Evolutionary conservation across 2,797 vertebrate species (phyloP).

Genomic region (Pygocentrus nattereri): DNA sequence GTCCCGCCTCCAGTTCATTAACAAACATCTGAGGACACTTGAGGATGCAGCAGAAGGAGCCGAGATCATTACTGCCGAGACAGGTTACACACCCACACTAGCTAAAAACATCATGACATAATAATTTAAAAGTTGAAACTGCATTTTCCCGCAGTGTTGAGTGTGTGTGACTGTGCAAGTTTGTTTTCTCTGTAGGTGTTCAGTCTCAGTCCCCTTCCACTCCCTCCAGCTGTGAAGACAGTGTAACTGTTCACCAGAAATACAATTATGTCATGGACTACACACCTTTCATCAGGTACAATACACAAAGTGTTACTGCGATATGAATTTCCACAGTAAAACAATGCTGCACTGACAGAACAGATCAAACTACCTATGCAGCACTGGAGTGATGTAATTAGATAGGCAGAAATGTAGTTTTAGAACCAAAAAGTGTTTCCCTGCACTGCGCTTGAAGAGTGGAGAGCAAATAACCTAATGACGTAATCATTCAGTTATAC

Average conservation of each 20-base stretch:
- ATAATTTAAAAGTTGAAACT: constrained; percentile 2
- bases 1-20: constrained; percentile 82
- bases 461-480: too few species aligned
- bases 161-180: background rate
- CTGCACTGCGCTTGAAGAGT: too few species aligned
- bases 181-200: constrained; percentile 13
- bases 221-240: background rate
- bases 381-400: too few species aligned
- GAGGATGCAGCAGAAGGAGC: constrained; percentile 54
- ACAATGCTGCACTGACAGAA: too few species aligned
- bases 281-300: constrained; percentile 52
- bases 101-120: background rate
- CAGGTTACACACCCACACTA: constrained; percentile 19
- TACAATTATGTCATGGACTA: constrained; percentile 36
- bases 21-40: constrained; percentile 60
- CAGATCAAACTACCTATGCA: too few species aligned
- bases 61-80: constrained; percentile 61
- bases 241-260: background rate
- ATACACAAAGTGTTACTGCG: too few species aligned
- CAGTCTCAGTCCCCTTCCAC: constrained; percentile 10
- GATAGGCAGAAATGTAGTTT: too few species aligned
- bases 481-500: too few species aligned
- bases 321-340: too few species aligned
- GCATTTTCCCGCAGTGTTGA: background rate
- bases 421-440: too few species aligned